Conservation (phyloP, 2,113 vertebrate genomes). For the Enhydra lutris region DNA sequence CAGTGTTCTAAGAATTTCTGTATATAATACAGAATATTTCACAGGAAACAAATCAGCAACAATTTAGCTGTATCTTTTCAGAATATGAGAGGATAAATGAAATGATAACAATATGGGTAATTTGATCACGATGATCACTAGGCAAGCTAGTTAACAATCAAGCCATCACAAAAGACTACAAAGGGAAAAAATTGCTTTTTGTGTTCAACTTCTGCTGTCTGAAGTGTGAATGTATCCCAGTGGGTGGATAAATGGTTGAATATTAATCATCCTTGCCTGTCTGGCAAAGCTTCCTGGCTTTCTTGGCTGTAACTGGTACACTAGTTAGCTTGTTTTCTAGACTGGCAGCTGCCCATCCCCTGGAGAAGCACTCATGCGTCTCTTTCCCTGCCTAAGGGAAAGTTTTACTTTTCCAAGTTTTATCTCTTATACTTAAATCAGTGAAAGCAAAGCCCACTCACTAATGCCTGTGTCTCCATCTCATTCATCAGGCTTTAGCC, state of each 20-base stretch:
- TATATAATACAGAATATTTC: conserved; percentile 1
- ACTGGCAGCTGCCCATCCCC: conserved; percentile 11
- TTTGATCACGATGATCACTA: conserved; percentile 69
- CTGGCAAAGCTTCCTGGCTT: conserved; percentile 51
- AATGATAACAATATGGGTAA: conserved; percentile 23
- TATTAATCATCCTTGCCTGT: conserved; percentile 54
- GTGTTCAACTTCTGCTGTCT: conserved; percentile 66
- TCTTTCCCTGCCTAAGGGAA: conserved; percentile 38
- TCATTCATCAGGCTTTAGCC: conserved; percentile 32
- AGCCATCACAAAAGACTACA: conserved; percentile 33
- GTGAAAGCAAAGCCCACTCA: conserved; percentile 14
- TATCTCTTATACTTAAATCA: conserved; percentile 14
- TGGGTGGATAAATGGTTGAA: conserved; percentile 56
- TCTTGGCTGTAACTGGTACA: conserved; percentile 42
- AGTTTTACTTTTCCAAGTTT: conserved; percentile 42
- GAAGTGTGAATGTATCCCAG: conserved; percentile 47
- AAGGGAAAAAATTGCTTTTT: conserved; percentile 63
- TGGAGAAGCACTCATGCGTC: background rate
- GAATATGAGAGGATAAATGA: conserved; percentile 32
- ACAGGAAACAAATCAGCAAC: background rate
- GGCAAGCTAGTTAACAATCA: conserved; percentile 53
- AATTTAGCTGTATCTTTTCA: background rate
- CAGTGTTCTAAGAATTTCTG: background rate
- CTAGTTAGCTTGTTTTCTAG: conserved; percentile 43
- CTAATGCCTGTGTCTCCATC: background rate